Conservation (phyloP, 2,113 vertebrate species). For the Rhabdornis inornatus region DNA sequence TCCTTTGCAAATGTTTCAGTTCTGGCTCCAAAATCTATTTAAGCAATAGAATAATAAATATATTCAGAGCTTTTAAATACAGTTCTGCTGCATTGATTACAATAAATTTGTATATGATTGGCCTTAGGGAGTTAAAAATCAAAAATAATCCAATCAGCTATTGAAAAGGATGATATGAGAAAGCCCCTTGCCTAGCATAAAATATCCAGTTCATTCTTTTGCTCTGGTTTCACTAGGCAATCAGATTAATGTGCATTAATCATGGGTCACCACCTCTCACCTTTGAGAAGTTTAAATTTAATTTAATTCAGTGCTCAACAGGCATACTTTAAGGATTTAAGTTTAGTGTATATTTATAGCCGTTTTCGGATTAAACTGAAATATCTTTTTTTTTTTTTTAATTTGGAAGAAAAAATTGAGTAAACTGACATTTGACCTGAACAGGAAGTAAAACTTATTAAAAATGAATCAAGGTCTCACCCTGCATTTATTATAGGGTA, state of each 20-base stretch:
- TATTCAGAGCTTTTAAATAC: not conserved
- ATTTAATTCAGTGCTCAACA: constrained; percentile 41
- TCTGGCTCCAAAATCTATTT: not conserved
- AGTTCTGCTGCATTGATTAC: not conserved
- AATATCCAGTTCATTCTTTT: constrained; percentile 12
- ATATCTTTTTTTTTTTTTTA: not conserved
- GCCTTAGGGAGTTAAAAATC: not conserved
- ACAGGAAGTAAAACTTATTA: not conserved
- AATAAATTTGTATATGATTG: not conserved
- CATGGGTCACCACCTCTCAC: constrained; percentile 42
- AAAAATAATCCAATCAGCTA: constrained; percentile 27
- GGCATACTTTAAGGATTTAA: constrained; percentile 12
- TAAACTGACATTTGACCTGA: constrained; percentile 12
- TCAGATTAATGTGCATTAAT: constrained; percentile 54
- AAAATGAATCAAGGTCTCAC: not conserved
- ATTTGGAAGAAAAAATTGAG: not conserved
- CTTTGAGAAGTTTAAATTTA: constrained; percentile 39
- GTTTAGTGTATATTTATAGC: not conserved
- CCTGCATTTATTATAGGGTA: not conserved
- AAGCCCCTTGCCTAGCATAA: constrained; percentile 4
- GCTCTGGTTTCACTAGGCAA: constrained; percentile 20
- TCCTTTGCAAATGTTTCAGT: not conserved
- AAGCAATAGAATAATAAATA: not conserved
- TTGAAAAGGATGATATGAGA: not conserved
- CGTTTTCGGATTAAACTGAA: constrained; percentile 14